A percentile compares a stretch with the other conserved stretches of the same genome.
Conservation (phyloP, 1,140 invertebrate species). For the Eriosoma lanigerum region DNA sequence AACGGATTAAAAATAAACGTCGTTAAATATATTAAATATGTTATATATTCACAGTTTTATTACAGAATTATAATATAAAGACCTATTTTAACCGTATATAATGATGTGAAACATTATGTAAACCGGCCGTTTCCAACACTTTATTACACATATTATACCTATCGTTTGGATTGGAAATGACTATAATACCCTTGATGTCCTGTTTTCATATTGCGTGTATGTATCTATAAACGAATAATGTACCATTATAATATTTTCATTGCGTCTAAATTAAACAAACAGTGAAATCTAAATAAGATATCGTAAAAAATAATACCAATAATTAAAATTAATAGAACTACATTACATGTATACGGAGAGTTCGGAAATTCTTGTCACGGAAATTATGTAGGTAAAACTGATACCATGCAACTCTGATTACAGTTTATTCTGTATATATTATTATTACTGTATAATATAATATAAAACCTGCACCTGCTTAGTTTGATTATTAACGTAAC, state of each 20-base stretch:
- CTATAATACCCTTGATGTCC: neutral
- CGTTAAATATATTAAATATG: conserved; percentile 11
- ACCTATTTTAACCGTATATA: conserved; percentile 13
- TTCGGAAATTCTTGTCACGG: too few relatives aligned
- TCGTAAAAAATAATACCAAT: neutral
- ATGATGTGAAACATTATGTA: conserved; percentile 1
- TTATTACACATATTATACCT: too few relatives aligned
- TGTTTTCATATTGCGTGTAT: neutral
- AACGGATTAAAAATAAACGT: conserved; percentile 14
- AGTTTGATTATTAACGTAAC: too few relatives aligned
- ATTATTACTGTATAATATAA: too few relatives aligned
- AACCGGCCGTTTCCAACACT: conserved; percentile 4
- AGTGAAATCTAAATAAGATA: neutral
- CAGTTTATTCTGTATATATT: too few relatives aligned
- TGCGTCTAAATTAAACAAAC: neutral
- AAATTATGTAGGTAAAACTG: too few relatives aligned
- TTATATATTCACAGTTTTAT: neutral
- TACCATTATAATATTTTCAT: neutral
- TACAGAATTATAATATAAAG: neutral
- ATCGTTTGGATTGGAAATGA: neutral
- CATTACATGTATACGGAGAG: too few relatives aligned
- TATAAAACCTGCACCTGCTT: too few relatives aligned
- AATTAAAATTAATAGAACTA: too few relatives aligned
- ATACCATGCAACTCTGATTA: too few relatives aligned
- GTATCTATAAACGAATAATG: neutral